Conservation (phyloP, 2,888 invertebrate species). For the Lasioglossum figueresi region DNA sequence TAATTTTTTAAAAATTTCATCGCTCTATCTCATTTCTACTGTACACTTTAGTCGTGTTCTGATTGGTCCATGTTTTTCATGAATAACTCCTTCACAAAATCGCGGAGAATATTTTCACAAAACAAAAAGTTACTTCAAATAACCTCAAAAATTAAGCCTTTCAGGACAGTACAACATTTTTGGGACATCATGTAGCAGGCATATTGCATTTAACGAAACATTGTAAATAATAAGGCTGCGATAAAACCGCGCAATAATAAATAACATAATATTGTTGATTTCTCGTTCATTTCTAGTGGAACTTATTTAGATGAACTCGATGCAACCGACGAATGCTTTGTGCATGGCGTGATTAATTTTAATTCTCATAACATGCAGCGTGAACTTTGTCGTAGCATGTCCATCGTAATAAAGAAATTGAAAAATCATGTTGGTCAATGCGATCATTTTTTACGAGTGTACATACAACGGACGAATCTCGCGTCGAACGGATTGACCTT, state of each 20-base stretch:
- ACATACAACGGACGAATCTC: conserved; percentile 26
- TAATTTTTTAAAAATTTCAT: too few species aligned
- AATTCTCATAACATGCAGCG: conserved; percentile 40
- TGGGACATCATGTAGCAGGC: too few species aligned
- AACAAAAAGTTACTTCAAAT: too few species aligned
- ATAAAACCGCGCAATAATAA: neutral
- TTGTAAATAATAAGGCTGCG: neutral
- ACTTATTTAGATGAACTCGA: neutral
- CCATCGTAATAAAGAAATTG: conserved; percentile 25
- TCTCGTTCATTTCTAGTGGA: neutral
- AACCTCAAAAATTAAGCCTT: too few species aligned
- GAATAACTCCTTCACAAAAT: too few species aligned
- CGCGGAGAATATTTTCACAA: too few species aligned
- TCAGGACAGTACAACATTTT: too few species aligned
- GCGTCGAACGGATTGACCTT: conserved; percentile 43
- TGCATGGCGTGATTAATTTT: conserved; percentile 53
- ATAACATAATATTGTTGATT: neutral
- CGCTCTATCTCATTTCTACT: too few species aligned
- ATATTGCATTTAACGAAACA: neutral
- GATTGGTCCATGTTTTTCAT: too few species aligned
- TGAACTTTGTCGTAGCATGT: conserved; percentile 7
- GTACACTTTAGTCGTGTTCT: too few species aligned
- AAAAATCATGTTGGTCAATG: neutral
- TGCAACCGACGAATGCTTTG: neutral
- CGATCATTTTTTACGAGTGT: conserved; percentile 15